Evolutionary conservation across 2,113 vertebrate species (phyloP).

Genomic region (Silurus glanis): DNA sequence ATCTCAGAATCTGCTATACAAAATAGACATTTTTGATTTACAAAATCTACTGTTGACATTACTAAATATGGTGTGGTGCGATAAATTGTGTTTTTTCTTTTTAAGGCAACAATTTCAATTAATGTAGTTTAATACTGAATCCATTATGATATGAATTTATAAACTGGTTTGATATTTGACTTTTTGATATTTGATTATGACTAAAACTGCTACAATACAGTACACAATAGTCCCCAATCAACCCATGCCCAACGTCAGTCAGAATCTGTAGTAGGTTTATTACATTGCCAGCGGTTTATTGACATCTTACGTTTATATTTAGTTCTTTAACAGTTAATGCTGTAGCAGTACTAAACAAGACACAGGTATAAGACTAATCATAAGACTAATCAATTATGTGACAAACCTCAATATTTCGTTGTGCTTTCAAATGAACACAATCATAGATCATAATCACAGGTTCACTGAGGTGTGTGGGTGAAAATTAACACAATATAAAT

Average conservation of each 20-base stretch:
- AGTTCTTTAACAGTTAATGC: background rate
- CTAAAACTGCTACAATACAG: background rate
- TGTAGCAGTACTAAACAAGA: no score
- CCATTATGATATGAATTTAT: no score
- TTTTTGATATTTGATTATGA: no score
- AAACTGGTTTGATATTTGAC: no score
- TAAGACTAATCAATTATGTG: background rate
- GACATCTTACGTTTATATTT: background rate
- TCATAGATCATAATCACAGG: background rate
- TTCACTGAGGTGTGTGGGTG: background rate
- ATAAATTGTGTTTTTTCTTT: no score
- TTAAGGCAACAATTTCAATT: no score
- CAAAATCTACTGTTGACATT: no score
- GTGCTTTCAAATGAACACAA: background rate
- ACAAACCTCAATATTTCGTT: background rate
- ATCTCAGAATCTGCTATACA: no score
- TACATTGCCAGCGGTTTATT: background rate
- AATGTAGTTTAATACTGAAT: no score
- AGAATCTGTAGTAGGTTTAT: background rate
- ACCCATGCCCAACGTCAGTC: background rate
- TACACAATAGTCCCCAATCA: background rate
- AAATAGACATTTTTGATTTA: no score
- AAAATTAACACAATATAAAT: background rate
- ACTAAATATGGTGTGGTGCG: no score
- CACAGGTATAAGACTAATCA: background rate